phyloP scores from a whole-genome alignment of 1,140 invertebrate species.

The Bombus haemorrhoidalis region DNA sequence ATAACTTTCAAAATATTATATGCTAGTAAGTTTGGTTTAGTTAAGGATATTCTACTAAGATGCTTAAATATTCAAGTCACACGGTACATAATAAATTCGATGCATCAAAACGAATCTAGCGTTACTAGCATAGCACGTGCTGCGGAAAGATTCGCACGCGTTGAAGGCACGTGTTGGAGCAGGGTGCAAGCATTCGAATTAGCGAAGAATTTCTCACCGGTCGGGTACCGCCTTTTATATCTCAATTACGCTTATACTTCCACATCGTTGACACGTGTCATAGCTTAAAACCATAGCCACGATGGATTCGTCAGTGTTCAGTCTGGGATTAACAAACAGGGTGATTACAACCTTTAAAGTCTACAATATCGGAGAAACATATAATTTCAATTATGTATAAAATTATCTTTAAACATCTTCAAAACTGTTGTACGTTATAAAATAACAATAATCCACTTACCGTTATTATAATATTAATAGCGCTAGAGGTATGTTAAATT shows the following conservation, averaged over 20 bases:
- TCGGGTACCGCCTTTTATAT: conserved; percentile 23
- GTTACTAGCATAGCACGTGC: conserved; percentile 8
- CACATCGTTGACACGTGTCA: conserved; percentile 34
- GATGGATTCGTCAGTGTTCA: background rate
- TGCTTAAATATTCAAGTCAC: conserved; percentile 2
- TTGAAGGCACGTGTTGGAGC: conserved; percentile 46
- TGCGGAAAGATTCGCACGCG: conserved; percentile 30
- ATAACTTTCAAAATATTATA: background rate
- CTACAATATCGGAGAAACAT: too few species aligned
- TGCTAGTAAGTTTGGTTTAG: background rate
- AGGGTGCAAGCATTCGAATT: conserved; percentile 38
- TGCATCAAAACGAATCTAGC: background rate
- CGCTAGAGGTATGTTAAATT: background rate
- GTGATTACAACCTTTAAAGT: background rate
- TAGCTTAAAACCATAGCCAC: background rate
- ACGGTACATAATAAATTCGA: background rate
- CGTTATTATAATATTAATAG: background rate
- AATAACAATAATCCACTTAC: background rate
- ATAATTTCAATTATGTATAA: background rate
- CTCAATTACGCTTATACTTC: conserved; percentile 33
- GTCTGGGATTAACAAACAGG: background rate
- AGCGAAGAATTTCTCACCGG: conserved; percentile 19
- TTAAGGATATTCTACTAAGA: background rate
- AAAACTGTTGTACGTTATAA: background rate
- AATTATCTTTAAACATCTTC: background rate